Conservation (phyloP, 2,797 vertebrate genomes). For the Pachyuromys duprasi region DNA sequence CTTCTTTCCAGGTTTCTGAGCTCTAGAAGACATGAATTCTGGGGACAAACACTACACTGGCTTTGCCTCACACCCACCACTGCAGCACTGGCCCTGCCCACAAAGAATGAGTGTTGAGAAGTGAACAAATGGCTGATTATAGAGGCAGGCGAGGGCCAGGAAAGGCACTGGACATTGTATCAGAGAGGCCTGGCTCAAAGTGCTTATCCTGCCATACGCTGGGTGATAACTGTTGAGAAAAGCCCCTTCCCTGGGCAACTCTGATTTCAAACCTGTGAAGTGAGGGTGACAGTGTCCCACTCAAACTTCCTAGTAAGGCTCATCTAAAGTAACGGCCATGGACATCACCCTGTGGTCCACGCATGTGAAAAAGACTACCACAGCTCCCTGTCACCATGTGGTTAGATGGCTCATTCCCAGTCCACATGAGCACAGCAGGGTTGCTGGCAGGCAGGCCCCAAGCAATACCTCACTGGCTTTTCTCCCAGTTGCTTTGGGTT, state of each 20-base stretch:
- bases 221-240: background rate
- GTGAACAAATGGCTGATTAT: background rate
- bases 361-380: rapidly evolving
- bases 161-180: background rate
- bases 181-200: background rate
- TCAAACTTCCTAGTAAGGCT: background rate
- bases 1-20: background rate
- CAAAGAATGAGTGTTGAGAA: background rate
- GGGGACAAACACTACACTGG: background rate
- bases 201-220: background rate
- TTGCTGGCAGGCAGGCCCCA: background rate
- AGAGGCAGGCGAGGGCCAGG: background rate
- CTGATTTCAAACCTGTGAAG: background rate
- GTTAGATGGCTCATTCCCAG: background rate
- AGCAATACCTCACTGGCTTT: background rate
- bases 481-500: background rate
- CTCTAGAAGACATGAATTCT: background rate
- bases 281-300: background rate
- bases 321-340: rapidly evolving
- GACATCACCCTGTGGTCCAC: background rate
- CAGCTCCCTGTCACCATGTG: background rate
- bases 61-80: background rate
- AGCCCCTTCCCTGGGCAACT: background rate
- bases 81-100: background rate
- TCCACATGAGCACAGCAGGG: background rate